These are phyloP conservation scores for Pristionchus exspectatus DNA, from an alignment of 2,888 invertebrate species.

Conservation along the genomic window DNA sequence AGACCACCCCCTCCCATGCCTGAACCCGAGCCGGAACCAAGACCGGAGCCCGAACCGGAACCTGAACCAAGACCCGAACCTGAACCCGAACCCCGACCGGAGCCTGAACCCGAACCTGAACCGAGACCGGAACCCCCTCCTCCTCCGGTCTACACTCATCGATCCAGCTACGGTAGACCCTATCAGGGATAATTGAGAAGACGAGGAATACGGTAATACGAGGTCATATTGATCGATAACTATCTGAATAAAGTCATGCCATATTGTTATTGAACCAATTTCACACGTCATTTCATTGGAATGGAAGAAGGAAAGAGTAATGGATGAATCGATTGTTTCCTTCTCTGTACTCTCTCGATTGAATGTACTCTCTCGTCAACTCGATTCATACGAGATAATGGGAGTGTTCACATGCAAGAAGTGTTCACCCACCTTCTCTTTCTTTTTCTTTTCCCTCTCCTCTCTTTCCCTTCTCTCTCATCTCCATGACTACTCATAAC, in stretches of 20 bases:
- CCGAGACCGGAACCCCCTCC: slow-evolving; percentile 49
- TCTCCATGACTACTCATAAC: slow-evolving; percentile 29
- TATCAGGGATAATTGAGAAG: slow-evolving; percentile 1
- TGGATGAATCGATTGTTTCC: not conserved
- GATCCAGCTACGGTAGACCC: slow-evolving; percentile 53
- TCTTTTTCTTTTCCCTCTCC: slow-evolving; percentile 36
- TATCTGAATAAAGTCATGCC: not conserved
- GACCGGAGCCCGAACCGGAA: slow-evolving; percentile 49
- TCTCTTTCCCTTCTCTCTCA: slow-evolving; percentile 4
- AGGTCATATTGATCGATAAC: slow-evolving; percentile 29
- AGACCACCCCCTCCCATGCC: slow-evolving; percentile 49
- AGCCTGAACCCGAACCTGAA: slow-evolving; percentile 48
- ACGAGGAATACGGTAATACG: not conserved
- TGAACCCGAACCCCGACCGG: slow-evolving; percentile 47
- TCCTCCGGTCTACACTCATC: not conserved
- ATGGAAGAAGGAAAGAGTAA: not conserved
- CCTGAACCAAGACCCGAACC: slow-evolving; percentile 40
- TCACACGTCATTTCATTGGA: slow-evolving; percentile 18
- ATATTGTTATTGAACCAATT: not conserved
- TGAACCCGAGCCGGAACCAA: slow-evolving; percentile 47
- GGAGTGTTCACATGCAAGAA: slow-evolving; percentile 28
- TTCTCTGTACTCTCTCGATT: slow-evolving; percentile 12
- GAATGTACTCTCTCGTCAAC: slow-evolving; percentile 32
- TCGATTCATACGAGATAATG: slow-evolving; percentile 42
- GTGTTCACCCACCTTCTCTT: slow-evolving; percentile 11